A percentile compares a stretch with the other conserved stretches of the same genome.
Conservation (phyloP, 2,797 vertebrate genomes). For the Acestrorhynchus altus region DNA sequence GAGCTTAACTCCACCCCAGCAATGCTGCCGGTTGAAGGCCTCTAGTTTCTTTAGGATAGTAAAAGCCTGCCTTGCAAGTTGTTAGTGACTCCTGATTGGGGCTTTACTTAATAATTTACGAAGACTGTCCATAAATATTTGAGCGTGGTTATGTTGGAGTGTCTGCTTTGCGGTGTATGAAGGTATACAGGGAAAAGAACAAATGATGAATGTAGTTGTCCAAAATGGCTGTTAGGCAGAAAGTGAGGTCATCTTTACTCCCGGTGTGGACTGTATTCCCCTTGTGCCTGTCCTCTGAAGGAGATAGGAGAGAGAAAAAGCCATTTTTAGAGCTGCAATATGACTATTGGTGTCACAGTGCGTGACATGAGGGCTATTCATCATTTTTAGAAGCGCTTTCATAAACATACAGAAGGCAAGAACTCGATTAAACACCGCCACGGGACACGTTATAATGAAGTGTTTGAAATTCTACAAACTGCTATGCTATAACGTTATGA, state of each 20-base stretch:
- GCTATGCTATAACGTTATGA: too few species aligned
- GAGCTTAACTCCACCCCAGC: not conserved
- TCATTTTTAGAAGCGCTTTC: slow-evolving; percentile 10
- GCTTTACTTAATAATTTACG: slow-evolving; percentile 28
- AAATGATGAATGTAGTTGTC: not conserved
- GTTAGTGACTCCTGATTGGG: slow-evolving; percentile 14
- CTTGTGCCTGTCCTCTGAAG: not conserved
- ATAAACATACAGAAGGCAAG: not conserved
- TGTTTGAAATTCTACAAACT: too few species aligned
- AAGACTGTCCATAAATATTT: slow-evolving; percentile 25
- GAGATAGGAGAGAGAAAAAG: not conserved
- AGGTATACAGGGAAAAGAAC: slow-evolving; percentile 2
- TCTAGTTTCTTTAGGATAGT: not conserved
- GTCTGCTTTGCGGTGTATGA: not conserved
- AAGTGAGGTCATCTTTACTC: not conserved
- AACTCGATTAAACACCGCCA: slow-evolving; percentile 5
- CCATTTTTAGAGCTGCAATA: not conserved
- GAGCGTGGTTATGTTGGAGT: slow-evolving; percentile 9
- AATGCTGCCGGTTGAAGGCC: not conserved
- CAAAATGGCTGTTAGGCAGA: slow-evolving; percentile 13
- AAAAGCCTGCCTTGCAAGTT: not conserved
- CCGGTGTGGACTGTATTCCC: not conserved
- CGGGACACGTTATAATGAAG: not conserved
- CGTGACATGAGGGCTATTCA: slow-evolving; percentile 24
- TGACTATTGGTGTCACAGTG: not conserved